These are phyloP conservation scores for Sinocyclocheilus anshuiensis DNA, from an alignment of 2,113 vertebrate species.

Conservation along the genomic window DNA sequence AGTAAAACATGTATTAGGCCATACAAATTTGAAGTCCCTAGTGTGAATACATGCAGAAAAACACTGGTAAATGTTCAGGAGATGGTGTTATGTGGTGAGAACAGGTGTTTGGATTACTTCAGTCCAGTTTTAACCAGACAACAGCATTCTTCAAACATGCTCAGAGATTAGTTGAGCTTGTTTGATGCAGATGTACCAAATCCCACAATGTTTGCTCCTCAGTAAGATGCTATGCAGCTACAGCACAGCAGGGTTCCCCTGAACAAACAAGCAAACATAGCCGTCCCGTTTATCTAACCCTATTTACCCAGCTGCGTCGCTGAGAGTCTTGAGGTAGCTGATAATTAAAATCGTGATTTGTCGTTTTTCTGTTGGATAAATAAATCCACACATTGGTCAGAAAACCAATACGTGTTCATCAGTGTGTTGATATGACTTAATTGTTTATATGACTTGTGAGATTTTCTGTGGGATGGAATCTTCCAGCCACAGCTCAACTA, in stretches of 20 bases:
- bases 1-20: neutral
- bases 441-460: neutral
- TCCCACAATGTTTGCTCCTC: constrained; percentile 63
- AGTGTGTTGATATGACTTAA: constrained; percentile 22
- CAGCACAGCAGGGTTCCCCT: constrained; percentile 59
- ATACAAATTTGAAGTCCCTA: neutral
- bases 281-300: constrained; percentile 60
- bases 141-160: constrained; percentile 58
- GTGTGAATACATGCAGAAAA: neutral
- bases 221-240: constrained; percentile 46
- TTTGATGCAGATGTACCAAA: constrained; percentile 64
- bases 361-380: constrained; percentile 69
- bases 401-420: constrained; percentile 27
- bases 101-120: constrained; percentile 62
- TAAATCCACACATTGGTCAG: constrained; percentile 55
- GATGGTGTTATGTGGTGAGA: neutral
- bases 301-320: constrained; percentile 76
- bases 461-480: neutral
- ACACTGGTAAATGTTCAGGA: neutral
- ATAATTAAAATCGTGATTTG: constrained; percentile 81
- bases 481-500: neutral
- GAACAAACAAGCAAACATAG: constrained; percentile 56
- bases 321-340: constrained; percentile 44
- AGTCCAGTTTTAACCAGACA: constrained; percentile 44
- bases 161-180: constrained; percentile 63